Evolutionary conservation across 2,888 invertebrate species (phyloP).

Genomic region (Autographa pulchrina): DNA sequence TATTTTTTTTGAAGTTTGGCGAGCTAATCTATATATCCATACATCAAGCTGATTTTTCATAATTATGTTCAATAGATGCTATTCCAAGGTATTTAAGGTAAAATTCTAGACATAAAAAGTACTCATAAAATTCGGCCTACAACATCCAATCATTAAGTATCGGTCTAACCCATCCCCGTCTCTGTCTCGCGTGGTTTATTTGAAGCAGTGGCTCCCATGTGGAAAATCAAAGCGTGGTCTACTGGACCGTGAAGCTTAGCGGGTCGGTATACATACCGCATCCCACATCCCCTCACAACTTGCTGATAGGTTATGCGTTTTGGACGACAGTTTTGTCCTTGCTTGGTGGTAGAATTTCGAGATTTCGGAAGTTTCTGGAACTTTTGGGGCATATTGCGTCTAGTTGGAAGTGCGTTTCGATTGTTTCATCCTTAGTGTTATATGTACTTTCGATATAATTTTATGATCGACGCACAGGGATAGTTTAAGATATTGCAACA

Average conservation of each 20-base stretch:
- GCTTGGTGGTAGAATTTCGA: background rate
- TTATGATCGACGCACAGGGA: no score
- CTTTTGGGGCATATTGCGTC: background rate
- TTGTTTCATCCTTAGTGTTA: no score
- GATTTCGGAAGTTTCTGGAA: background rate
- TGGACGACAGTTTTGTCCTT: conserved; percentile 10
- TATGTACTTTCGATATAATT: no score
- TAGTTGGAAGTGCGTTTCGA: no score
- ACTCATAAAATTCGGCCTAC: background rate
- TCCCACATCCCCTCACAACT: conserved; percentile 6
- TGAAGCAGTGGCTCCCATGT: conserved; percentile 58
- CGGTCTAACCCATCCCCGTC: conserved; percentile 39
- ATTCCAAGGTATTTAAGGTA: no score
- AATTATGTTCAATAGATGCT: no score
- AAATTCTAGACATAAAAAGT: background rate
- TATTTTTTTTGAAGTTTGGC: no score
- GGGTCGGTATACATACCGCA: conserved; percentile 38
- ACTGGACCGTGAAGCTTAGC: conserved; percentile 61
- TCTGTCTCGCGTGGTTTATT: conserved; percentile 59
- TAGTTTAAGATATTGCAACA: no score
- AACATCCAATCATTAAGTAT: conserved; percentile 9
- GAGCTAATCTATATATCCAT: no score
- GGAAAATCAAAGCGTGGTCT: conserved; percentile 63
- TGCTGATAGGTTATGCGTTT: conserved; percentile 9
- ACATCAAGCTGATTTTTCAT: no score